phyloP scores from a whole-genome alignment of 2,888 invertebrate genomes.

The Volucella inanis region DNA sequence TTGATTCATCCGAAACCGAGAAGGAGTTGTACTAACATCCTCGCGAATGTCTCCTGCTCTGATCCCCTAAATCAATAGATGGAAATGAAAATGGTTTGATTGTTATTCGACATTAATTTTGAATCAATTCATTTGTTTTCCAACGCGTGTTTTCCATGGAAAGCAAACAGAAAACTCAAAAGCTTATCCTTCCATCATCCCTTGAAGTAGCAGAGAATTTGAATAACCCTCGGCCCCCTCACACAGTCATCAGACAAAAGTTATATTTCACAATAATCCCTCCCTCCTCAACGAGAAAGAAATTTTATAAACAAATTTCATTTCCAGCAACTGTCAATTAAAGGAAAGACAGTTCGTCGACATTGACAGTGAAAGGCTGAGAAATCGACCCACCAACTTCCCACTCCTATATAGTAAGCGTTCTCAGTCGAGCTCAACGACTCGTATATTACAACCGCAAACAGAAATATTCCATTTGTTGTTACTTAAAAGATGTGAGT shows the following conservation, averaged over 20 bases:
- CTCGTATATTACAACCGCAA: slow-evolving; percentile 2
- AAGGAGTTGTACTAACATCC: no score
- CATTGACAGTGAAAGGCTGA: not conserved
- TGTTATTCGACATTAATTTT: slow-evolving; percentile 19
- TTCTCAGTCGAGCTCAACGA: no score
- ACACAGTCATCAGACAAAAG: not conserved
- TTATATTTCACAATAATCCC: slow-evolving; percentile 4
- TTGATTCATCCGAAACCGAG: slow-evolving; percentile 8
- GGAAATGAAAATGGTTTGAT: slow-evolving; percentile 2
- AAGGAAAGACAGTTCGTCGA: slow-evolving; percentile 16
- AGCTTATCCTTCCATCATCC: not conserved
- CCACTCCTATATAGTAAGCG: no score
- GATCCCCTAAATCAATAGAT: not conserved
- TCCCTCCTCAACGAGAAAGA: not conserved
- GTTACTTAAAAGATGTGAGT: slow-evolving; percentile 17
- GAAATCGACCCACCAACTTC: no score
- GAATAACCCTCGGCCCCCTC: no score
- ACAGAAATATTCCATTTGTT: slow-evolving; percentile 21
- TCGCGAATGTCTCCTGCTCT: not conserved
- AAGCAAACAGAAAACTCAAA: not conserved
- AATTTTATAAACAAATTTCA: slow-evolving; percentile 8
- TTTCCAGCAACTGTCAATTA: slow-evolving; percentile 14
- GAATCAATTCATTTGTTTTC: slow-evolving; percentile 28
- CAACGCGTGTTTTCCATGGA: not conserved
- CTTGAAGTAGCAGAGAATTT: not conserved